Base-by-base conservation (phyloP, 2,888 invertebrate species). In the Sarcophaga subvicina region DNA sequence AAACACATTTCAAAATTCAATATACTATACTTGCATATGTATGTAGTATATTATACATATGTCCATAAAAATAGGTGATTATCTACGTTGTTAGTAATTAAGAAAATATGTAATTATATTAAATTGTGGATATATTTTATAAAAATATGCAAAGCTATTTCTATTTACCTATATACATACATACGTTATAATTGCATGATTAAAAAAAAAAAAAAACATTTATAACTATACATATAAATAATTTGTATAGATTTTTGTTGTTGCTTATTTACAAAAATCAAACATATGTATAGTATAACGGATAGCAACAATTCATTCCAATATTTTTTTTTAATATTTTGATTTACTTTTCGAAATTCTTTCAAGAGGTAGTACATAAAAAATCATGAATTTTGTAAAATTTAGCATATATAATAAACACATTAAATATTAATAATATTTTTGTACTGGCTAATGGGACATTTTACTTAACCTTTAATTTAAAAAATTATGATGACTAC, bases 151-250 rank as follows among this genome's bases (percentile, higher is more conserved):
- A 37, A 37, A 37, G 2, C 8, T 37, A 10, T 37, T 37, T 37
- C 37, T 37, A 10, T 37, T 37, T 37, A 2, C 37, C 37, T 37
- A 37, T 37, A 37, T 37, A 37, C 37, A 37, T 37, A 37, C 37
- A 37, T 5, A 37, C 0, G 0, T 37, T 37, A 37, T 92, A 92
- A 92, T 91, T 91, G 91, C 91, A 91, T 73, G 78, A 66, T 84
- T 79, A 63, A 22, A 22, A n/a, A 60, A 80, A 64, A 12, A 5
- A 49, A 49, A 11, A 49, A 12, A 12, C 49, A 49, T 3, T 49
- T 49, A 14, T 49, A 11, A 49, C 49, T 14, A 49, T 14, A 49
- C 14, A 49, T 49, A 49, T 49, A 49, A 14, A 49, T 54, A 54
- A 37, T 37, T 37, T 54, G 54, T 54, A 54, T 54, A 10, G 37